A percentile compares a stretch with the other conserved stretches of the same genome.
These are phyloP conservation scores for Calliphora vicina DNA, from an alignment of 1,140 invertebrate genomes.

Conservation along the genomic window DNA sequence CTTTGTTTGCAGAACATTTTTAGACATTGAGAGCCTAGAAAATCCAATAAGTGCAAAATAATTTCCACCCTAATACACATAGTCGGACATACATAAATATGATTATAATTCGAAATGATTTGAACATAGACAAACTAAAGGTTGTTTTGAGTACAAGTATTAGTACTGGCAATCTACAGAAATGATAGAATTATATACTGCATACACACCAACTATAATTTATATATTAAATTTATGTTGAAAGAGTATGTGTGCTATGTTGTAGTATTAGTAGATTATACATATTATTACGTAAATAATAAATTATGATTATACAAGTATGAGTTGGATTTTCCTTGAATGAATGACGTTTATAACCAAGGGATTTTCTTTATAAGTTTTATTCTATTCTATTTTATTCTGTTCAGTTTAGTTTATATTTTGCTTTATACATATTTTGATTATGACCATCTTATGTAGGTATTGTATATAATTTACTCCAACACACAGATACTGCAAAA, in stretches of 20 bases:
- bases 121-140: not conserved
- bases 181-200: no score
- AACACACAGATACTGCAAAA: not conserved
- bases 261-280: not conserved
- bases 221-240: not conserved
- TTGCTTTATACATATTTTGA: not conserved
- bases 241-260: not conserved
- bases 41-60: no score
- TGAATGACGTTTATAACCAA: not conserved
- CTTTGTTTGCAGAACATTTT: no score
- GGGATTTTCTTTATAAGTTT: not conserved
- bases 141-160: no score
- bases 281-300: not conserved
- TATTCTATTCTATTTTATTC: no score
- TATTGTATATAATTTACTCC: not conserved
- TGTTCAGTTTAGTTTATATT: not conserved
- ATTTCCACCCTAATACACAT: no score
- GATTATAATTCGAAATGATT: not conserved
- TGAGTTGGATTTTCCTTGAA: not conserved
- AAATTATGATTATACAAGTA: not conserved
- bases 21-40: no score
- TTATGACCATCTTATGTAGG: not conserved
- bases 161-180: no score
- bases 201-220: no score
- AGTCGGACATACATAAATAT: not conserved